Evolutionary conservation across 2,113 vertebrate species (phyloP), one percentile per base, ranked within the genome.

Genomic region (Tauraco erythrolophus): DNA sequence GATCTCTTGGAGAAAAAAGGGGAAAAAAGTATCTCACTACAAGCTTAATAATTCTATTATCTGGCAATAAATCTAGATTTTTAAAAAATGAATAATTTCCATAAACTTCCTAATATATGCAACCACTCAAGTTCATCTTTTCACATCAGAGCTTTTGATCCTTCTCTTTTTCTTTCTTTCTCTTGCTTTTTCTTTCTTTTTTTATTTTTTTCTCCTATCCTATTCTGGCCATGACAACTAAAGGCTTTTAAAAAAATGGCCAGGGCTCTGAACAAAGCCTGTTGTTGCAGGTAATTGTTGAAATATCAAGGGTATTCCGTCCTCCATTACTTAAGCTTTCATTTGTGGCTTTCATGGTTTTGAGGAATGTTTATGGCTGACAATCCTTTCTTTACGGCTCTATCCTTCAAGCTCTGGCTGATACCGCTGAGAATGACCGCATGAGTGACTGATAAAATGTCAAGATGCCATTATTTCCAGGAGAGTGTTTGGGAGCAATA

Each of bases 361-460:
- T 98, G 98, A 98, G 98, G 98, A 97, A 98, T 98, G 98, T 98
- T 98, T 98, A 98, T 98, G 97, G 97, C 98, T 98, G 98, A 98
- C 98, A 98, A 97, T 98, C 96, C 97, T 98, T 98, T 98, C 98
- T 98, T 98, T 98, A 98, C 97, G 2, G 98, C 98, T 98, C 98
- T 98, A 98, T 98, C 98, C 98, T 98, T 98, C 98, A 98, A 98
- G 98, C 97, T 98, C 97, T 24, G 93, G 95, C 98, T 98, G 98
- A 98, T 98, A 98, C 97, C 85, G 81, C 96, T 96, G 97, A 98
- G 98, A 98, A 98, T 98, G 98, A 98, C 98, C 84, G 96, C 98
- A 98, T 98, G 98, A 98, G 96, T 98, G 98, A 98, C 98, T 98
- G 98, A 98, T 98, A 98, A 98, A 98, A 98, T 98, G 98, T 98